Evolutionary conservation across 2,888 invertebrate species (phyloP).

Genomic region (Notocelia uddmanniana): DNA sequence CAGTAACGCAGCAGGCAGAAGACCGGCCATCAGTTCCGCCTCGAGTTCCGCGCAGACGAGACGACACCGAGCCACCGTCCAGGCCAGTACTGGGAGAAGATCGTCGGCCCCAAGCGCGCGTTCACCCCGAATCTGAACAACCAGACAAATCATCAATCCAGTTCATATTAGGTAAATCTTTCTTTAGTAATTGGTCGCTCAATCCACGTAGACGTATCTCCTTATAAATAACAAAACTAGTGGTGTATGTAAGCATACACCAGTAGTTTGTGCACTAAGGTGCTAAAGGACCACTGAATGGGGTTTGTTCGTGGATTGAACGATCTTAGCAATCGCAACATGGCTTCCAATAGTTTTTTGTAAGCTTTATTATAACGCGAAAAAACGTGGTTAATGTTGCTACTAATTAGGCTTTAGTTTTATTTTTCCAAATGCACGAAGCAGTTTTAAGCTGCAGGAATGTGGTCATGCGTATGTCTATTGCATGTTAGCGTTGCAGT

Average conservation of each 20-base stretch:
- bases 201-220: too few species aligned
- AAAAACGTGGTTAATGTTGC: constrained; percentile 18
- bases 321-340: background rate
- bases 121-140: constrained; percentile 87
- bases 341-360: background rate
- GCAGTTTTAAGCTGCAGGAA: constrained; percentile 23
- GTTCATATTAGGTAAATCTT: background rate
- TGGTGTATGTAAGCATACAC: too few species aligned
- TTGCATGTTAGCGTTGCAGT: background rate
- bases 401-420: constrained; percentile 8
- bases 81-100: constrained; percentile 95
- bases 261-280: too few species aligned
- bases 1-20: constrained; percentile 95
- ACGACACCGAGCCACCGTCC: constrained; percentile 95
- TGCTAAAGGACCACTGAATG: too few species aligned
- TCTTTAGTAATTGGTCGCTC: background rate
- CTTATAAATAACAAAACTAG: too few species aligned
- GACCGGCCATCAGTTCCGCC: constrained; percentile 98
- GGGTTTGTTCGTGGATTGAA: too few species aligned
- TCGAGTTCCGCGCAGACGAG: constrained; percentile 97
- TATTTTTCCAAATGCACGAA: background rate
- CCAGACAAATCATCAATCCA: background rate
- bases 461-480: constrained; percentile 11
- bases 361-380: constrained; percentile 11
- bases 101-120: constrained; percentile 94